phyloP scores from a whole-genome alignment of 2,888 invertebrate species.

The Hartigia nigra region DNA sequence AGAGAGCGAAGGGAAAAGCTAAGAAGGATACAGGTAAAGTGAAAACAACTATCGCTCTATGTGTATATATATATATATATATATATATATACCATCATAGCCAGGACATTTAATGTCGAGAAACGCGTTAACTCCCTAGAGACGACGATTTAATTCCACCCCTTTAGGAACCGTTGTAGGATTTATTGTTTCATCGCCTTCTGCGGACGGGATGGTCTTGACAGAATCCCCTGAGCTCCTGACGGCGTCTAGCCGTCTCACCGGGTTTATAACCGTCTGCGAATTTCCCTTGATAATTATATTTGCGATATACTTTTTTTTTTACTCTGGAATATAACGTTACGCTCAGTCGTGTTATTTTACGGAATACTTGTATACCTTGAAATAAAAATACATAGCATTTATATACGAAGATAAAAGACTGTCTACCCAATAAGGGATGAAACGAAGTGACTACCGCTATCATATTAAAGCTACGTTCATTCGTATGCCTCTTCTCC shows the following conservation, averaged over 20 bases:
- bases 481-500: neutral
- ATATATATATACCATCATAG: neutral
- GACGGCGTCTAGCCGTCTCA: neutral
- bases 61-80: neutral
- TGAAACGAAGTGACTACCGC: neutral
- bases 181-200: conserved; percentile 2
- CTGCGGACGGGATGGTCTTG: neutral
- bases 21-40: neutral
- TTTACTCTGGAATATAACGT: neutral
- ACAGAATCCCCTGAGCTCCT: neutral
- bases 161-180: neutral
- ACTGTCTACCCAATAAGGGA: neutral
- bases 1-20: no score
- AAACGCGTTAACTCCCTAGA: conserved; percentile 10
- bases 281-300: neutral
- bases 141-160: conserved; percentile 29
- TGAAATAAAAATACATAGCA: neutral
- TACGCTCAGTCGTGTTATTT: neutral
- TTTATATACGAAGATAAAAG: neutral
- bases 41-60: neutral
- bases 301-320: neutral
- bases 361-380: neutral
- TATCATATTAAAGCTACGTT: neutral
- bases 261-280: neutral
- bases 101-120: conserved; percentile 1